phyloP scores from a whole-genome alignment of 2,888 invertebrate species.

The Tethea ocularis region DNA sequence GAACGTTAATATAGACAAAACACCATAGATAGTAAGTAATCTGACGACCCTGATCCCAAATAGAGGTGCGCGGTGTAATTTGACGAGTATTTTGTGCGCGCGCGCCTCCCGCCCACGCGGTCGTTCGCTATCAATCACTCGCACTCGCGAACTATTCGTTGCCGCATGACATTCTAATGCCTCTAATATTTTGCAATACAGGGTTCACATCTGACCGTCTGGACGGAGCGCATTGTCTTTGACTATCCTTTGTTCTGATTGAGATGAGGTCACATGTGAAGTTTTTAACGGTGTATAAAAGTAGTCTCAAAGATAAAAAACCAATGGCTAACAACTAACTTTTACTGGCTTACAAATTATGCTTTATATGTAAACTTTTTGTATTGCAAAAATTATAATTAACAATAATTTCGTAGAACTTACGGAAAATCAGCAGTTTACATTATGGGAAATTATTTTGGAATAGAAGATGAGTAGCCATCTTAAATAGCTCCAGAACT shows the following conservation, averaged over 20 bases:
- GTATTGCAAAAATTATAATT: no score
- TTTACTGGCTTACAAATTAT: no score
- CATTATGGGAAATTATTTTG: neutral
- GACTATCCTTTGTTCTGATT: constrained; percentile 38
- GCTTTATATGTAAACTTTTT: no score
- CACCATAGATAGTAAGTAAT: neutral
- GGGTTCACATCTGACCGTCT: constrained; percentile 65
- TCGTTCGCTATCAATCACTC: constrained; percentile 67
- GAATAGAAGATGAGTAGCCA: neutral
- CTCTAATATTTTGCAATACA: constrained; percentile 61
- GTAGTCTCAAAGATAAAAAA: neutral
- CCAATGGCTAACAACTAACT: no score
- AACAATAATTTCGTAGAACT: neutral
- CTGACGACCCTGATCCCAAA: constrained; percentile 15
- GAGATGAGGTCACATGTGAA: constrained; percentile 36
- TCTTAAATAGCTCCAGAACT: neutral
- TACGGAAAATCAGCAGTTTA: neutral
- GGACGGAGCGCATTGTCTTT: constrained; percentile 32
- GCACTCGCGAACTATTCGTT: constrained; percentile 59
- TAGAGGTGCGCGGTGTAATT: constrained; percentile 53
- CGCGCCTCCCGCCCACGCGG: constrained; percentile 63
- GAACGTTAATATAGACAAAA: neutral
- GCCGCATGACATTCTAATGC: constrained; percentile 76
- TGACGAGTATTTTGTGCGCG: constrained; percentile 67
- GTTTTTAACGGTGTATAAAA: neutral